Evolutionary conservation across 1,140 invertebrate genomes (phyloP), one percentile per base, ranked within the genome.

Genomic region (Latrodectus geometricus): DNA sequence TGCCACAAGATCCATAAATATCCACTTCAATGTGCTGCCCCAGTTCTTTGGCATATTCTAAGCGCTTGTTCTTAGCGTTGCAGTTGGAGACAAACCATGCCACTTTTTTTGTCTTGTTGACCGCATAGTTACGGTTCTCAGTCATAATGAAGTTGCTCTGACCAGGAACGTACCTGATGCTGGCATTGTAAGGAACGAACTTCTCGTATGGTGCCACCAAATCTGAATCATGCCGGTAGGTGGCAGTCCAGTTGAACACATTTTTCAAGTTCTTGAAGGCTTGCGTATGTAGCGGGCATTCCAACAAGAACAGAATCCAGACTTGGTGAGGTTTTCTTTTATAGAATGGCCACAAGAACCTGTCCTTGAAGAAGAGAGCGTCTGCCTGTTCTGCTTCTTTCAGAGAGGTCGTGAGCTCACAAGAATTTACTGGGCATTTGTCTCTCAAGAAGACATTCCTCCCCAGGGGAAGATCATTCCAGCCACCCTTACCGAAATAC

Each of bases 51-150:
- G 97, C 96, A 92, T 97, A 98, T 88, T 96, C 94, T 84, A 97
- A 92, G 35, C 97, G 93, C 20, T 95, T 94, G 91, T 98, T 99
- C 79, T 95, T 94, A 0, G 97, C 96, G 87, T 95, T 95, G 90
- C 97, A 99, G 91, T 99, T 98, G 35, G 97, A 98, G 20, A 99
- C 97, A 91, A 99, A 98, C 97, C 97, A 99, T 61, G 97, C 97
- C 5, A 98, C 97, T 91, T 96, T 96, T 92, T 96, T 97, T 20
- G 96, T 97, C 91, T 98, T 98, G 90, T 97, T 97, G 7, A 93
- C 93, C 0, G 96, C 95, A 90, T 95, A 97, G 91, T 97, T 97
- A 8, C 12, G 35, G 4, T 68, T 54, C 15, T 77, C 83, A 20
- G 8, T 7, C 1, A 21, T 52, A 9, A 50, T 54, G 69, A n/a